Base-by-base conservation (phyloP, 2,888 invertebrate genomes). In the Herminia tarsipennalis region DNA sequence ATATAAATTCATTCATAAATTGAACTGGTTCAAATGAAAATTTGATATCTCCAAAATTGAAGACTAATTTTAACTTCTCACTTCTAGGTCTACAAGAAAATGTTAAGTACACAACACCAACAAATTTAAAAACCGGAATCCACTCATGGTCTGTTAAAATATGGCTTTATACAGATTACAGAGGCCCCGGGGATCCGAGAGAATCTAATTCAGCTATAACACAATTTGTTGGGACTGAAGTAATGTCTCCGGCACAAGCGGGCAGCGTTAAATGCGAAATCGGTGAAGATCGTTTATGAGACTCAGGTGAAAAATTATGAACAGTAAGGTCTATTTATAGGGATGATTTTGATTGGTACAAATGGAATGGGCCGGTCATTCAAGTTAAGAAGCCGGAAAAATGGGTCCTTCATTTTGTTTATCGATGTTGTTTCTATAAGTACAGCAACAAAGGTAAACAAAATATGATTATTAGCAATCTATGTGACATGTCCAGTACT, bases 121-220 rank as follows among this genome's bases (percentile, higher is more conserved):
- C n/a, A 60, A 66, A 71, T 71, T 66, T 56, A 51, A 56, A 59
- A 71, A 60, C 67, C 51, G n/a, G n/a, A n/a, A 58, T 56, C 47
- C 61, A 56, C 63, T 68, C 60, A 62, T 65, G 60, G 71, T 57
- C 62, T 54, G 61, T 68, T 64, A 59, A 48, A 48, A 55, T 35
- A 63, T 58, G 59, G 71, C 66, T 72, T 74, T 67, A 70, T 70
- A 66, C 66, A 59, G 67, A 73, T 70, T 70, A 70, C 48, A 55
- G 44, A 45, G 52, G 56, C 59, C 76, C 68, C 71, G 47, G 70
- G 82, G 66, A 65, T 70, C 54, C 52, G 34, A 49, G 56, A 37
- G 67, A 83, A 85, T 84, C 78, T 80, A 83, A 83, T 86, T 85
- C 83, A 72, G 76, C 65, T 75, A 72, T 83, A 79, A 80, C 73